phyloP scores from a whole-genome alignment of 1,140 invertebrate species.

The Atopsyche davidsoni region DNA sequence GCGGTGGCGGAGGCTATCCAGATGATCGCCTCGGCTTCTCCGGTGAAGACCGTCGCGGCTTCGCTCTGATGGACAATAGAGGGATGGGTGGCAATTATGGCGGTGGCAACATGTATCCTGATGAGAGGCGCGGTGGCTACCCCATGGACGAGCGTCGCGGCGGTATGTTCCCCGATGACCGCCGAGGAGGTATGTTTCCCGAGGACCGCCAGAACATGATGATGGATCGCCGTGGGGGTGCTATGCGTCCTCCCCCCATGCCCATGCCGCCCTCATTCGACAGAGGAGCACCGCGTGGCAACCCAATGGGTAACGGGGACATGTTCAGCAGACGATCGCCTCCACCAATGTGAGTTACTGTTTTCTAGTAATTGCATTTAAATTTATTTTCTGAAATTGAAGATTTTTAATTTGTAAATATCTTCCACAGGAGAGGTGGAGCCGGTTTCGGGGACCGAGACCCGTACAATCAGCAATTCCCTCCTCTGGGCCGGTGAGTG shows the following conservation, averaged over 20 bases:
- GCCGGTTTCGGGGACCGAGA: constrained; percentile 38
- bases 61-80: constrained; percentile 41
- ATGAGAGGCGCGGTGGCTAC: constrained; percentile 37
- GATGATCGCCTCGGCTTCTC: constrained; percentile 44
- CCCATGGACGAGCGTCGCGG: constrained; percentile 37
- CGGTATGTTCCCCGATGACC: constrained; percentile 38
- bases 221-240: constrained; percentile 38
- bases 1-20: constrained; percentile 33
- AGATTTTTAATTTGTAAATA: background rate
- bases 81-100: constrained; percentile 27
- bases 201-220: constrained; percentile 42
- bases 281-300: constrained; percentile 34
- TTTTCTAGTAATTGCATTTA: background rate
- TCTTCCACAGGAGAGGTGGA: constrained; percentile 37
- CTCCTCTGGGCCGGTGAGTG: constrained; percentile 46
- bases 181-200: constrained; percentile 39
- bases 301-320: constrained; percentile 40
- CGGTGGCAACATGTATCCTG: constrained; percentile 36
- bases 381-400: constrained; percentile 8
- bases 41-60: constrained; percentile 45
- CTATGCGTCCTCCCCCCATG: constrained; percentile 31
- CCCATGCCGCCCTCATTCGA: constrained; percentile 38
- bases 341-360: constrained; percentile 37
- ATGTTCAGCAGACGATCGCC: constrained; percentile 46
- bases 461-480: constrained; percentile 43